Evolutionary conservation across 2,113 vertebrate species (phyloP).

Genomic region (Artemisiospiza belli): DNA sequence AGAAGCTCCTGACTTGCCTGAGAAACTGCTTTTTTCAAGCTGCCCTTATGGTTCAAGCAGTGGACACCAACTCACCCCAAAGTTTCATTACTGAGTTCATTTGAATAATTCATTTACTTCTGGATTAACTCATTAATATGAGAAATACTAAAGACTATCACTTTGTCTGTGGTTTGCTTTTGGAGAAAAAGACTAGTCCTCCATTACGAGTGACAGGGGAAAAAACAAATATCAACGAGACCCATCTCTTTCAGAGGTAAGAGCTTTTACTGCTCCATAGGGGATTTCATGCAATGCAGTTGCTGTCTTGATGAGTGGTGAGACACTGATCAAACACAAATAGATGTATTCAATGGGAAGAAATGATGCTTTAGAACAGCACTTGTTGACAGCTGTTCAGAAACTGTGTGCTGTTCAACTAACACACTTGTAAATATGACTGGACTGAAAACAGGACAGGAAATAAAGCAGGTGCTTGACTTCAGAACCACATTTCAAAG

Average conservation of each 20-base stretch:
- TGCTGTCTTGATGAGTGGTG: neutral
- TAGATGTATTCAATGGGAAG: neutral
- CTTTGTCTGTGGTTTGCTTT: neutral
- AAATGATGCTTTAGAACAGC: neutral
- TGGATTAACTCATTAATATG: neutral
- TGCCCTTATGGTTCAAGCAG: neutral
- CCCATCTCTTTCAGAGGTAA: neutral
- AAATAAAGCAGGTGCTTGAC: neutral
- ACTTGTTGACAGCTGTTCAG: neutral
- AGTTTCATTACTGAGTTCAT: neutral
- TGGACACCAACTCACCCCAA: neutral
- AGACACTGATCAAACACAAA: conserved; percentile 17
- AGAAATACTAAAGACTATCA: neutral
- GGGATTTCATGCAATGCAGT: neutral
- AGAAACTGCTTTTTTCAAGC: neutral
- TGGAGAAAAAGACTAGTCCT: neutral
- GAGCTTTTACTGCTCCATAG: neutral
- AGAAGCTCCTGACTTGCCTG: neutral
- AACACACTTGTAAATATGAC: neutral
- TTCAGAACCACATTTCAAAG: neutral
- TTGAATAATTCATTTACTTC: neutral
- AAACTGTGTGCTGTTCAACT: neutral
- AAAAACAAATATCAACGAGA: neutral
- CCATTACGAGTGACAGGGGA: neutral
- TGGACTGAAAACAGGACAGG: neutral